Conservation (phyloP, 2,797 vertebrate species). For the Chloroceryle amazona region DNA sequence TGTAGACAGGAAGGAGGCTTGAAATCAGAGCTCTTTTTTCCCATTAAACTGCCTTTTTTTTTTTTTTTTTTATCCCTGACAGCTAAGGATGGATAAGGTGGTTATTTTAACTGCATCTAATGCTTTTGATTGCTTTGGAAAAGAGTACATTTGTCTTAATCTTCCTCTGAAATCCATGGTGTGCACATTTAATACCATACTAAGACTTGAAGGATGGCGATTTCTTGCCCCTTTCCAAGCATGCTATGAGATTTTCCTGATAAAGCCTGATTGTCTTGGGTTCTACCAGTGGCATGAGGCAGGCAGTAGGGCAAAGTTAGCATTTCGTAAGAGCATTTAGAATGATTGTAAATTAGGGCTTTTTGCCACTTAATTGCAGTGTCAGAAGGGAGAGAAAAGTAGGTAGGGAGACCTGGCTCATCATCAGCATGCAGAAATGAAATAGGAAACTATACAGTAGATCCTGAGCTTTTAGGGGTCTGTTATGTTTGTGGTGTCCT, state of each 20-base stretch:
- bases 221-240: neutral
- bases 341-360: neutral
- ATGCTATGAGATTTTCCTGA: neutral
- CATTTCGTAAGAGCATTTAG: neutral
- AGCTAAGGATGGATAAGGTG: neutral
- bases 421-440: neutral
- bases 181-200: neutral
- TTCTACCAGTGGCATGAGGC: neutral
- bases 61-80: neutral
- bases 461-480: neutral
- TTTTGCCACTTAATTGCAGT: neutral
- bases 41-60: neutral
- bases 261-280: neutral
- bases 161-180: neutral
- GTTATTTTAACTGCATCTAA: neutral
- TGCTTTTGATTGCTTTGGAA: neutral
- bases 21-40: neutral
- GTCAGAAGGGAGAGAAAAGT: neutral
- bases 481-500: neutral
- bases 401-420: neutral
- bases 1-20: neutral
- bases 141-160: neutral
- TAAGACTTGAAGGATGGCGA: neutral
- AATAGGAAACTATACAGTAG: neutral
- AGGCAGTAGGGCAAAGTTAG: neutral